phyloP scores from a whole-genome alignment of 2,113 vertebrate species.

The Motacilla alba region DNA sequence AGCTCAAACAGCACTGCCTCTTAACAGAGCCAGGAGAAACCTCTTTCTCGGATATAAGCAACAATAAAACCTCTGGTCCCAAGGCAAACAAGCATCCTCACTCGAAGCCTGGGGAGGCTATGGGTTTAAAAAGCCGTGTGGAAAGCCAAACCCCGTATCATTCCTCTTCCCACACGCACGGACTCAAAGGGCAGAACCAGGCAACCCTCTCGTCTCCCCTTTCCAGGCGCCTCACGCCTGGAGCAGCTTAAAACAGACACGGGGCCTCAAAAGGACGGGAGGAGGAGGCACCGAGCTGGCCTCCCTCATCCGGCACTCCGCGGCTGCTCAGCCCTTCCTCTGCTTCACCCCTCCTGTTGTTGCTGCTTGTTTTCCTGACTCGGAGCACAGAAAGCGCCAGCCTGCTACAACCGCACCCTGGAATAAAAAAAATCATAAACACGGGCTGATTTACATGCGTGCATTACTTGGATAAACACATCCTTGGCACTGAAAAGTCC shows the following conservation, averaged over 20 bases:
- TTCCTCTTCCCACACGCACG: background rate
- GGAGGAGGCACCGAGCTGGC: background rate
- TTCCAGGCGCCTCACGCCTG: conserved; percentile 25
- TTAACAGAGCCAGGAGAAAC: background rate
- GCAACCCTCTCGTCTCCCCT: conserved; percentile 5
- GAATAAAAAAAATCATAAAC: background rate
- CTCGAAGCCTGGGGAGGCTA: background rate
- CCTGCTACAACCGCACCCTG: background rate
- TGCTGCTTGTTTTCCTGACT: background rate
- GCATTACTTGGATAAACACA: background rate
- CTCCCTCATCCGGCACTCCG: background rate
- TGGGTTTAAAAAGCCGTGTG: background rate
- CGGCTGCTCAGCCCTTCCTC: background rate
- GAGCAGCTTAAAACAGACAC: conserved; percentile 22
- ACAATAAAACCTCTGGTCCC: background rate
- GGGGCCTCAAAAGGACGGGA: background rate
- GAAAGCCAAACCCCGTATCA: background rate
- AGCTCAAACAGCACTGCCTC: conserved; percentile 1
- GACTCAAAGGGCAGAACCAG: conserved; percentile 12
- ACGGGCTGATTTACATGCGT: conserved; percentile 4
- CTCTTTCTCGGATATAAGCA: background rate
- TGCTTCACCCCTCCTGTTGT: background rate
- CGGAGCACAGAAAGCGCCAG: background rate
- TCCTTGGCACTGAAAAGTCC: background rate
- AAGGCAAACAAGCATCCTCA: conserved; percentile 35